Base-by-base conservation (phyloP, 2,888 invertebrate species). In the Mesochorus sp. region DNA sequence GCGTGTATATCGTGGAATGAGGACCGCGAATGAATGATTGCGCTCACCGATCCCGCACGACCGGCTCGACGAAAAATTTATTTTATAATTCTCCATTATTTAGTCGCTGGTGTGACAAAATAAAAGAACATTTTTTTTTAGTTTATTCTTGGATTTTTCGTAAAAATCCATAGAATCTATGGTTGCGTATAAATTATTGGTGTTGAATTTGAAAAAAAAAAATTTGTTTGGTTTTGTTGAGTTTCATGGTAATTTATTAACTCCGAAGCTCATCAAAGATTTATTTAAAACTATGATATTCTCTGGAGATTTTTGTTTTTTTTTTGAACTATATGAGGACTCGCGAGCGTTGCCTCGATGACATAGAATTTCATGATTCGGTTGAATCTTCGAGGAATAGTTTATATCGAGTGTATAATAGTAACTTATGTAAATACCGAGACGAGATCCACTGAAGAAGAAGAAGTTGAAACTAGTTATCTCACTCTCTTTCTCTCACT, bases 381-480 rank as follows among this genome's bases (percentile, higher is more conserved):
- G 57, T 21, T 51, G 6, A 39, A 44, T 47, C 37, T 61, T 19
- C 26, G 17, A 39, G 24, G 49, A 47, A 57, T 47, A 47, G 14
- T 57, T 31, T 68, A 59, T 49, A 17, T 12, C 14, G 12, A 42
- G 53, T 74, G 44, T 70, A 34, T 31, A n/a, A n/a, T n/a, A 34
- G 31, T 51, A 51, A 57, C 49, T 57, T 64, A 47, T 53, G 17
- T 34, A 19, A 34, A 34, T 34, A 37, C 31, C 10, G 12, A 24
- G 51, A 37, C n/a, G 19, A 14, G 57, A 24, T 34, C 1, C 49
- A n/a, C 31, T 17, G 59, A 39, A 37, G 70, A 59, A 34, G 59
- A 76, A 77, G 62, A 78, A 78, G 74, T 78, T 78, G 59, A 19
- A 78, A 78, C 74, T 78, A 78, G 66, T 78, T 77, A 66, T 74